Percentiles rank a stretch among this genome's conserved stretches.
Conservation (phyloP, 1,140 invertebrate genomes). For the Drosophila leontia region DNA sequence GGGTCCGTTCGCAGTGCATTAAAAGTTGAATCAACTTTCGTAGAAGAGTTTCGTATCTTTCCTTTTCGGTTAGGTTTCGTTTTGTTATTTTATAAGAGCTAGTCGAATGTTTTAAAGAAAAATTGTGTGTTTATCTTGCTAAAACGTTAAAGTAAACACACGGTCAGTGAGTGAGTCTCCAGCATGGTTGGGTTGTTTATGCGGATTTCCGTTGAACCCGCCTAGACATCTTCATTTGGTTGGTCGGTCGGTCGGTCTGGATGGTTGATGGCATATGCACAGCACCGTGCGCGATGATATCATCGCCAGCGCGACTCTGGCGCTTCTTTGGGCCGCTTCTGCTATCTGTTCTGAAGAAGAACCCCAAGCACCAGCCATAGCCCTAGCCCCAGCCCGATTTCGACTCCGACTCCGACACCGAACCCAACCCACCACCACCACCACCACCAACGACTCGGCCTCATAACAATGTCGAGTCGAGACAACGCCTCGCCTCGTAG, state of each 20-base stretch:
- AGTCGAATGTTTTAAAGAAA: constrained; percentile 56
- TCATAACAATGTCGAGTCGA: constrained; percentile 51
- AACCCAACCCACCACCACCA: constrained; percentile 43
- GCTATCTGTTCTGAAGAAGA: constrained; percentile 54
- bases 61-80: not conserved
- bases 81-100: constrained; percentile 54
- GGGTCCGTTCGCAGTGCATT: constrained; percentile 12
- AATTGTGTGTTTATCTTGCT: constrained; percentile 73
- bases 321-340: constrained; percentile 54
- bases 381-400: constrained; percentile 1
- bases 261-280: constrained; percentile 37
- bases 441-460: constrained; percentile 43
- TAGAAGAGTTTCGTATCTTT: constrained; percentile 11
- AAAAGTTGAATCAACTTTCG: constrained; percentile 39
- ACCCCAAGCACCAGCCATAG: constrained; percentile 8
- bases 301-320: constrained; percentile 59
- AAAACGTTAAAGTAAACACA: constrained; percentile 76
- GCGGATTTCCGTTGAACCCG: constrained; percentile 79
- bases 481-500: constrained; percentile 43
- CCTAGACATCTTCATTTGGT: constrained; percentile 60
- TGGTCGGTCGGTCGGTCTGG: not conserved
- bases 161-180: constrained; percentile 19
- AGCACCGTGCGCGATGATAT: constrained; percentile 66
- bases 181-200: constrained; percentile 70
- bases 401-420: constrained; percentile 5